Evolutionary conservation across 2,797 vertebrate genomes (phyloP), one percentile per base, ranked within the genome.

Genomic region (Aeoliscus strigatus): DNA sequence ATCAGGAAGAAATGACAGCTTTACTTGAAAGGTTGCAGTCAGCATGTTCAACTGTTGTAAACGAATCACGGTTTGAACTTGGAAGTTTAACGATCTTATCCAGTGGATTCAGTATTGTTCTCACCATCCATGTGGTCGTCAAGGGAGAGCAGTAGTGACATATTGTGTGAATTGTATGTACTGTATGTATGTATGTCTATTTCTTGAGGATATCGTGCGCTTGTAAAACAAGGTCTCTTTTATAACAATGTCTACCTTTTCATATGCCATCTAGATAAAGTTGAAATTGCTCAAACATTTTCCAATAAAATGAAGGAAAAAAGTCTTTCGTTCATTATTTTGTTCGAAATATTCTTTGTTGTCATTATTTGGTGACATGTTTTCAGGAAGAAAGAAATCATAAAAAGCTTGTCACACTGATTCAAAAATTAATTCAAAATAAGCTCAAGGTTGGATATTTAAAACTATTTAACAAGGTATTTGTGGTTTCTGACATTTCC

Each of bases 401-500:
- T 36, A 29, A 27, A 5, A 6, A 14, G 28, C 27, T 21, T 4
- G 15, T 18, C 9, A 31, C 0, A 27, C 8, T 16, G 10, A 25
- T 24, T n/a, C 1, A 2, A 31, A 9, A 13, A 9, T 16, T 25
- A 4, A 48, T 24, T 7, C 29, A 18, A 62, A 28, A 14, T 17
- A 0, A 39, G 9, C 4, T 39, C 17, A 12, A 5, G 10, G 14
- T 27, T 36, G 6, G 12, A 3, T 8, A 10, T 2, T 41, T 25
- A 42, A 25, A 61, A 8, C 21, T 3, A 4, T 8, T 18, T 12
- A 18, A 37, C 39, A 67, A 79, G 57, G 68, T 75, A 81, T 74
- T 66, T 60, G 31, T 54, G 44, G 65, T 38, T 45, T 15, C 5
- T 41, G 44, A 23, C 8, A 45, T 56, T 70, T 73, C 17, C 29